A percentile compares a stretch with the other conserved stretches of the same genome.
Conservation (phyloP, 2,113 vertebrate genomes). For the Rattus norvegicus region DNA sequence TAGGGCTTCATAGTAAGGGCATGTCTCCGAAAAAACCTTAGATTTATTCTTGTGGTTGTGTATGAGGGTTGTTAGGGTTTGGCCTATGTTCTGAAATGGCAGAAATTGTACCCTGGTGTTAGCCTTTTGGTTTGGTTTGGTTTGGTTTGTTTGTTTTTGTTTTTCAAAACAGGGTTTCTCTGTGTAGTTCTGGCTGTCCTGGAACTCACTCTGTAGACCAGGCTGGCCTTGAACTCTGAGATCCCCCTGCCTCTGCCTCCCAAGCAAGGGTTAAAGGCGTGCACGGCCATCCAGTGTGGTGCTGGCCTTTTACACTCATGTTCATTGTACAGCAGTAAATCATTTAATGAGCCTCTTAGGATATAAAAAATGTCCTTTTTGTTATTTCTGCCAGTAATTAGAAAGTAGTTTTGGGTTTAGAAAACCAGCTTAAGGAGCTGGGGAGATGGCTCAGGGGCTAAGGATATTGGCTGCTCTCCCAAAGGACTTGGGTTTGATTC, state of each 20-base stretch:
- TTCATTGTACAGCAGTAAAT: not conserved
- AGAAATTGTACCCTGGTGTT: not conserved
- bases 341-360: slow-evolving; percentile 5
- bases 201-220: not conserved
- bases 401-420: slow-evolving; percentile 33
- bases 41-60: slow-evolving; percentile 7
- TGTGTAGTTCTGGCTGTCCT: not conserved
- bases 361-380: not conserved
- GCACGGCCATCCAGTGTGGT: not conserved
- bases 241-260: not conserved
- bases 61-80: not conserved
- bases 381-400: slow-evolving; percentile 40
- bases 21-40: not conserved
- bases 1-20: not conserved
- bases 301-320: slow-evolving; percentile 4
- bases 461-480: not conserved
- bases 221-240: not conserved
- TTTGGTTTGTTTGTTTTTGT: not conserved
- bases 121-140: not conserved
- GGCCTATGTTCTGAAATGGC: not conserved
- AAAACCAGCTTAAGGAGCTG: not conserved
- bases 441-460: not conserved
- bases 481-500: not conserved
- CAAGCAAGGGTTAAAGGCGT: not conserved
- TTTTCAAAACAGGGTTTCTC: not conserved